Evolutionary conservation across 2,113 vertebrate genomes (phyloP).

Genomic region (Microtus montanus): DNA sequence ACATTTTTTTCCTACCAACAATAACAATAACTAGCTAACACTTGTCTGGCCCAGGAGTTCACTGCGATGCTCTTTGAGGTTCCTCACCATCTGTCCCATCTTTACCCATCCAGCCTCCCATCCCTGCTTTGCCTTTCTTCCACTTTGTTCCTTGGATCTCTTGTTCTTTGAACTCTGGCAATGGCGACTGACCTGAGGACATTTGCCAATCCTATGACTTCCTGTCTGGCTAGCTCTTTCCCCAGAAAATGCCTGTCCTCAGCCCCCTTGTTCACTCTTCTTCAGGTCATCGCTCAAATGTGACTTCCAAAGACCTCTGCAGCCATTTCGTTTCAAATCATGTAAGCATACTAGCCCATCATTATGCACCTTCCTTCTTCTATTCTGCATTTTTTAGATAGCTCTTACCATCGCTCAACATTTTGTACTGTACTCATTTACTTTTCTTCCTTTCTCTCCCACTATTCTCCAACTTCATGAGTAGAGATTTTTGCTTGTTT

Average conservation of each 20-base stretch:
- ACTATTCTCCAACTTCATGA: background rate
- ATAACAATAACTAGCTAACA: conserved; percentile 2
- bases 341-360: too few relatives aligned
- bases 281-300: conserved; percentile 40
- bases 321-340: background rate
- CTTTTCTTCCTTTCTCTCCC: conserved; percentile 3
- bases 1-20: conserved; percentile 38
- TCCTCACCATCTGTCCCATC: background rate
- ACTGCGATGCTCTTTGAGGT: background rate
- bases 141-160: background rate
- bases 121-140: background rate
- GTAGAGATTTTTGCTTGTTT: background rate
- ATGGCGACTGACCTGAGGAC: background rate
- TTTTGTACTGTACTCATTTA: conserved; percentile 7
- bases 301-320: background rate
- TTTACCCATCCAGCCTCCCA: background rate
- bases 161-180: conserved; percentile 8
- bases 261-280: background rate
- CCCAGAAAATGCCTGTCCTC: background rate
- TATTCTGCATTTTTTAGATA: background rate
- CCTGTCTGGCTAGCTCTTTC: background rate
- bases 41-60: background rate
- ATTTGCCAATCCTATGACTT: background rate
- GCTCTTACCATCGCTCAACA: background rate
- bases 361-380: background rate